phyloP scores from a whole-genome alignment of 2,888 invertebrate genomes.

The Dolichopus griseipennis region DNA sequence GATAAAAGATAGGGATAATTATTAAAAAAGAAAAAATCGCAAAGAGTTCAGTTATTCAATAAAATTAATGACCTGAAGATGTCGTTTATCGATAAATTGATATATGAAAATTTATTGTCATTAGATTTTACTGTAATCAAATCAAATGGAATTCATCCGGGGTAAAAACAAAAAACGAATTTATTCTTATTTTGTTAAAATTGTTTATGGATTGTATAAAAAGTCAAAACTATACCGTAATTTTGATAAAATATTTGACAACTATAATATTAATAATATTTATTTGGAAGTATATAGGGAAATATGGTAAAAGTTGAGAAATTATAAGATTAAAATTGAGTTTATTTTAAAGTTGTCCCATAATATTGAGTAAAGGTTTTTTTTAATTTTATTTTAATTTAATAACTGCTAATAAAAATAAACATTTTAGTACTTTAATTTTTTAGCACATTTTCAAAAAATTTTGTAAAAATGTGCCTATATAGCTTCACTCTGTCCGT shows the following conservation, averaged over 20 bases:
- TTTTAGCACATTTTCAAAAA: no score
- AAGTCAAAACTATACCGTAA: not conserved
- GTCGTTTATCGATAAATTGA: conserved; percentile 10
- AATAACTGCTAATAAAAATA: no score
- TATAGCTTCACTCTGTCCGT: no score
- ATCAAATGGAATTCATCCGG: not conserved
- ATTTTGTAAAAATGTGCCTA: no score
- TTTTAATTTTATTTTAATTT: no score
- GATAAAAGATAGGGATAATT: not conserved
- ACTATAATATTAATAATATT: not conserved
- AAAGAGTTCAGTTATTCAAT: conserved; percentile 14
- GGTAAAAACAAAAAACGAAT: not conserved
- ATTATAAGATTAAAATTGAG: no score
- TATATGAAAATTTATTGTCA: conserved; percentile 4
- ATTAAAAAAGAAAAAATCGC: not conserved
- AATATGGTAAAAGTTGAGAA: no score
- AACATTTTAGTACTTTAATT: no score
- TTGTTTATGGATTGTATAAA: not conserved
- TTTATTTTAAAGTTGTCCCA: no score
- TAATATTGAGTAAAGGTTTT: no score
- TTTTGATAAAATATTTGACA: not conserved
- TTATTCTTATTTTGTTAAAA: not conserved
- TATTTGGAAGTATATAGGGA: not conserved
- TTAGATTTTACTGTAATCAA: not conserved
- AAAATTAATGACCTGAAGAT: conserved; percentile 24